Evolutionary conservation across 2,888 invertebrate species (phyloP), one percentile per base, ranked within the genome.

Genomic region (Pristionchus exspectatus): DNA sequence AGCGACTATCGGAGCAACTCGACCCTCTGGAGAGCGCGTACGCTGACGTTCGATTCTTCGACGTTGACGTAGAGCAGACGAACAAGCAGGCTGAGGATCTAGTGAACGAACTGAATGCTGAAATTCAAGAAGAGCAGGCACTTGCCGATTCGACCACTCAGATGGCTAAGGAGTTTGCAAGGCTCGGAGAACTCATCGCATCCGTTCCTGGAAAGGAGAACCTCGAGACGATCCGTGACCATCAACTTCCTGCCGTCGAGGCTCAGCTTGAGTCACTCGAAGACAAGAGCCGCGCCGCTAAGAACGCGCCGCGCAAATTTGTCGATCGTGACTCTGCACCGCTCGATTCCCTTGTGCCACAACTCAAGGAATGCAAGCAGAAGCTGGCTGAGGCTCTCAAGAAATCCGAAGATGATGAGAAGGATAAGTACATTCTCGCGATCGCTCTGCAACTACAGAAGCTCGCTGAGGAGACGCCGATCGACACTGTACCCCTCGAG

Each of bases 21-120:
- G 85, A 85, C 59, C 93, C 93, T 87, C 91, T 93, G 66, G 94
- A 92, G 83, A 91, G 90, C 59, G 92, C 90, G 30, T 90, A 91
- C 77, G 92, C 93, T 50, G 94, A 94, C 30, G 91, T 92, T 14
- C 92, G 94, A 59, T 94, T 93, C 91, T 90, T 92, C 86, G 93
- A 94, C 83, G 92, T 92, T 16, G 93, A 94, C 77, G 90, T 92
- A 72, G 93, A 94, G 81, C 92, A 94, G 89, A 91, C 91, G 66
- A 91, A 91, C 77, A 90, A 92, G 59, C 92, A 93, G 59, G 92
- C 90, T 87, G 93, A 92, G 74, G 92, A 85, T 59, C 85, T 85
- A 21, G 85, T 85, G 30, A 59, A 56, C 33, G 85, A 59, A 10
- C 56, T 85, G n/a, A 59, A 85, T 59, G 33, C 56, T 10, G 85